These are phyloP conservation scores for Phylloscopus whistleri DNA, from an alignment of 2,113 vertebrate species.

Conservation along the genomic window DNA sequence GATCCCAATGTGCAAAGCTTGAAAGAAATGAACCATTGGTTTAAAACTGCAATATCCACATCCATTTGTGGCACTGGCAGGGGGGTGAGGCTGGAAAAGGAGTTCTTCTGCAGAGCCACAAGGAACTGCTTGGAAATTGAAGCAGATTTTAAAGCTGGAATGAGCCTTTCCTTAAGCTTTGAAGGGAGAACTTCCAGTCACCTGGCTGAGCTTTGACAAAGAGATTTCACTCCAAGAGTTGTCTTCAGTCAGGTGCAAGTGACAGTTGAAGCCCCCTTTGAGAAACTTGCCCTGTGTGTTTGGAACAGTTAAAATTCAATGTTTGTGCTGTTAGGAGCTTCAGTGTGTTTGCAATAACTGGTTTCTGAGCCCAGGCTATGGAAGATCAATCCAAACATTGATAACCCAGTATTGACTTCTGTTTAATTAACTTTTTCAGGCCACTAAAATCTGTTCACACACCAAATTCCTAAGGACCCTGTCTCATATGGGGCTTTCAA, in stretches of 20 bases:
- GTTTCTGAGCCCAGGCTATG: not conserved
- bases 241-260: not conserved
- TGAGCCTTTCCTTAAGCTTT: not conserved
- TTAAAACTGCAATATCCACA: not conserved
- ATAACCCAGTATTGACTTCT: not conserved
- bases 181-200: not conserved
- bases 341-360: not conserved
- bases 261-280: not conserved
- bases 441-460: not conserved
- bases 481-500: accelerated
- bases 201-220: accelerated
- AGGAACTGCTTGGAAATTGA: not conserved
- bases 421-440: not conserved
- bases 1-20: not conserved
- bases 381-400: not conserved
- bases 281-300: not conserved
- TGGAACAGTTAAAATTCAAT: not conserved
- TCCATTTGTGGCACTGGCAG: not conserved
- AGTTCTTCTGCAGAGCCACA: not conserved
- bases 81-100: not conserved
- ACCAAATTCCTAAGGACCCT: not conserved
- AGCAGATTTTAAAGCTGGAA: not conserved
- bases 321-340: not conserved
- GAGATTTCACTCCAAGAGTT: not conserved
- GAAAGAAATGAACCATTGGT: not conserved